Evolutionary conservation across 2,888 invertebrate genomes (phyloP).

Genomic region (Lutraria lutraria): DNA sequence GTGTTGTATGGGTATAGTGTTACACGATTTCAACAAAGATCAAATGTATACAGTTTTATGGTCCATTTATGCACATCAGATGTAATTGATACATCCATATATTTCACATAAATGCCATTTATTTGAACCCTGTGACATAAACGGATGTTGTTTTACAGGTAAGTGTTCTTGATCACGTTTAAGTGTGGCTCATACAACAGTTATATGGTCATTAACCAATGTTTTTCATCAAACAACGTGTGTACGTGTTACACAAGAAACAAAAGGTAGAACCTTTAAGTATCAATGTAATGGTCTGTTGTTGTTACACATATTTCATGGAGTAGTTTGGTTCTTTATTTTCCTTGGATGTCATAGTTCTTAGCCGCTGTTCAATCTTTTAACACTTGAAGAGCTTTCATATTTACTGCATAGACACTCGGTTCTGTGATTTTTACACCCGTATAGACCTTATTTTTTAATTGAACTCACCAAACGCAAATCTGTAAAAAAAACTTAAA

Average conservation of each 20-base stretch:
- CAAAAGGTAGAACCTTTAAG: not conserved
- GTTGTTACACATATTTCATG: too few relatives aligned
- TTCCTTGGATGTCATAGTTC: too few relatives aligned
- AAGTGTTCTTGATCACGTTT: not conserved
- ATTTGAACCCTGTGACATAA: constrained; percentile 41
- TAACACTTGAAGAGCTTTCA: too few relatives aligned
- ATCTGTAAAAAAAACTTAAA: too few relatives aligned
- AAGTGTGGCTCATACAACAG: not conserved
- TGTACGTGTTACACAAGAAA: not conserved
- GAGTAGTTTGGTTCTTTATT: too few relatives aligned
- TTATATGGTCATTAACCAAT: not conserved
- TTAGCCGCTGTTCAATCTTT: too few relatives aligned
- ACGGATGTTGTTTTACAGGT: constrained; percentile 30
- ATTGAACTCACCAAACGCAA: too few relatives aligned
- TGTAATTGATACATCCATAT: constrained; percentile 35
- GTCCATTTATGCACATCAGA: constrained; percentile 20
- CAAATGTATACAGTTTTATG: constrained; percentile 40
- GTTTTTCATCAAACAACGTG: not conserved
- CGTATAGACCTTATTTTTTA: too few relatives aligned
- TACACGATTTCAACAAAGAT: constrained; percentile 28
- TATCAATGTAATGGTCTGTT: not conserved
- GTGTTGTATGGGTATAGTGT: not conserved
- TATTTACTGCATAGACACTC: too few relatives aligned
- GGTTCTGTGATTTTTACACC: too few relatives aligned
- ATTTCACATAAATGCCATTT: constrained; percentile 47